These are phyloP conservation scores for Cygnus buccinator DNA, from an alignment of 2,113 vertebrate genomes.

Conservation along the genomic window DNA sequence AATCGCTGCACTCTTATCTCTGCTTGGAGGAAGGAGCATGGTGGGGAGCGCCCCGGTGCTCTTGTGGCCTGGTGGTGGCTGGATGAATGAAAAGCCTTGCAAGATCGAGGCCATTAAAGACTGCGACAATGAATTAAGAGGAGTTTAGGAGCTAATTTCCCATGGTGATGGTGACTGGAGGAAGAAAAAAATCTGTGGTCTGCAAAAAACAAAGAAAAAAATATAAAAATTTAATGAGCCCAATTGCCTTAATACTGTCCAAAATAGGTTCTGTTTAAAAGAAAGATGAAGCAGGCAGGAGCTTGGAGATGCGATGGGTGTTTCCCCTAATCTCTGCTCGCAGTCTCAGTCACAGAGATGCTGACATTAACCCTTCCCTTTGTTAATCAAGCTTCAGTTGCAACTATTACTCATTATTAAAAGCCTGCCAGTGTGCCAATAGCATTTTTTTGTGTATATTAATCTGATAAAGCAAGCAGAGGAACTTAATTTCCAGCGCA, in stretches of 20 bases:
- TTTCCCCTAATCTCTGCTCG: slow-evolving; percentile 3
- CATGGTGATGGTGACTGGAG: not conserved
- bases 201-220: not conserved
- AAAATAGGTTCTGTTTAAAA: not conserved
- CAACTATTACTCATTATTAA: slow-evolving; percentile 21
- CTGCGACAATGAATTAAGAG: not conserved
- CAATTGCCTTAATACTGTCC: not conserved
- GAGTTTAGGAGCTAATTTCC: slow-evolving; percentile 5
- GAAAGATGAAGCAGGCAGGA: not conserved
- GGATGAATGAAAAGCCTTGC: not conserved
- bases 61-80: not conserved
- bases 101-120: not conserved
- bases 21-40: not conserved
- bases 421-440: not conserved
- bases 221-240: not conserved
- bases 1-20: slow-evolving; percentile 42
- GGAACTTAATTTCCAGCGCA: not conserved
- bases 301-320: not conserved
- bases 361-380: slow-evolving; percentile 8
- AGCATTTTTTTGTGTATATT: not conserved
- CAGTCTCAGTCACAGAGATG: not conserved
- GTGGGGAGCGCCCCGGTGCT: not conserved
- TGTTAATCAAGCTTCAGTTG: not conserved
- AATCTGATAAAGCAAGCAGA: not conserved
- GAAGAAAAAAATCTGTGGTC: not conserved